Evolutionary conservation across 2,113 vertebrate genomes (phyloP), one percentile per base, ranked within the genome.

Genomic region (Hyaena hyaena): DNA sequence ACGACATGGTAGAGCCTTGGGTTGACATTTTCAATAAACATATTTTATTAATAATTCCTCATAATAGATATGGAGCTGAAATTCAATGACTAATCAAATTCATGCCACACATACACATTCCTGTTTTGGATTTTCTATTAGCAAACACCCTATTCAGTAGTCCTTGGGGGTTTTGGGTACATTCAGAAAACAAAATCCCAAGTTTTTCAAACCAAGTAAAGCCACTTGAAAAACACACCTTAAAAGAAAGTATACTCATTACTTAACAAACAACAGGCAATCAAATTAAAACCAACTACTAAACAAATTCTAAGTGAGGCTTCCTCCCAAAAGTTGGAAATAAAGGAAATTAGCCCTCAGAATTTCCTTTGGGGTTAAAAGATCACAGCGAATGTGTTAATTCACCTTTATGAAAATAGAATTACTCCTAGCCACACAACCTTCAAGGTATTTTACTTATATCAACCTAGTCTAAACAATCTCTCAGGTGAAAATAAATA

Each of bases 1-100:
- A 98, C 65, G 95, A 97, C 94, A 97, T 96, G 48, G 92, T 96
- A 96, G 66, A 97, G 84, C 69, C 93, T 95, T 93, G 82, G 77
- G 91, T 90, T 96, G 88, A 80, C n/a, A 50, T 96, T 93, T 94
- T 95, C 71, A 96, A 96, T 85, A 93, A 92, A 93, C 65, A 96
- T 50, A 96, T 95, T 97, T 98, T 98, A 98, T 97, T 98, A 93
- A 50, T 90, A 84, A 94, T 97, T 97, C 74, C 77, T 97, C 82
- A 17, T 96, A 90, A 88, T 88, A 90, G 76, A 96, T 95, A 93
- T 35, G 35, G 53, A 94, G 82, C 68, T 97, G 73, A 95, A 96
- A 96, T 92, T 96, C 89, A 96, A 77, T 45, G 68, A 95, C 86
- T 97, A 95, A 74, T 4, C 45, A 68, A 88, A 88, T 96, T 96